Percentiles rank a stretch among this genome's conserved stretches.
Evolutionary conservation across 2,888 invertebrate species (phyloP).

Genomic region (Heliconius aoede): DNA sequence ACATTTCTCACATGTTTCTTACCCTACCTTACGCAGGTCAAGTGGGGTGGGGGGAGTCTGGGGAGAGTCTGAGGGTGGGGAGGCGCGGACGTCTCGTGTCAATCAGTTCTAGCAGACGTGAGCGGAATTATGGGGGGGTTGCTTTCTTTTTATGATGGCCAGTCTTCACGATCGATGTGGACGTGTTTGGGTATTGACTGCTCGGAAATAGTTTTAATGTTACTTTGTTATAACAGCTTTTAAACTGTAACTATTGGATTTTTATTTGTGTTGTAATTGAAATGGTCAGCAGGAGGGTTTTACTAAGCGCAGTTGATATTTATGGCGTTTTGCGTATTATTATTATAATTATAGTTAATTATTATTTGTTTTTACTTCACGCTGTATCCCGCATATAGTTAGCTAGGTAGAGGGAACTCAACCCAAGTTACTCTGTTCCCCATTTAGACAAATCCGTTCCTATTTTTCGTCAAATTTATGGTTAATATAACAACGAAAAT

Average conservation of each 20-base stretch:
- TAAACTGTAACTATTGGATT: background rate
- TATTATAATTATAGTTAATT: background rate
- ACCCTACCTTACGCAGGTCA: slow-evolving; percentile 68
- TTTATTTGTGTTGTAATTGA: background rate
- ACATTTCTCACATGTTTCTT: slow-evolving; percentile 80
- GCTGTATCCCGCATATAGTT: no score
- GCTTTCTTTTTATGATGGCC: slow-evolving; percentile 68
- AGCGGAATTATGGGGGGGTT: slow-evolving; percentile 68
- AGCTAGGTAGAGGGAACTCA: no score
- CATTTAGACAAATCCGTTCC: no score
- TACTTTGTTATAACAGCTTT: slow-evolving; percentile 1
- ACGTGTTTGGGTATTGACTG: slow-evolving; percentile 18
- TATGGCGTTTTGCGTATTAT: no score
- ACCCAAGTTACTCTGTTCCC: no score
- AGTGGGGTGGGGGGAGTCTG: slow-evolving; percentile 53
- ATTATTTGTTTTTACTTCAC: background rate
- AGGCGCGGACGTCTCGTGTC: slow-evolving; percentile 82
- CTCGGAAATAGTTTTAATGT: slow-evolving; percentile 14
- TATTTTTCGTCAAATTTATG: no score
- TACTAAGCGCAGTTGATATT: no score
- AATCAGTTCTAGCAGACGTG: slow-evolving; percentile 81
- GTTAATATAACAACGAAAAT: no score
- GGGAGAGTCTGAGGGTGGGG: slow-evolving; percentile 38
- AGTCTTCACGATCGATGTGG: slow-evolving; percentile 50
- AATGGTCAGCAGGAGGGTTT: background rate